A percentile compares a stretch with the other conserved stretches of the same genome.
Evolutionary conservation across 2,113 vertebrate species (phyloP).

Genomic region (Tragelaphus scriptus): DNA sequence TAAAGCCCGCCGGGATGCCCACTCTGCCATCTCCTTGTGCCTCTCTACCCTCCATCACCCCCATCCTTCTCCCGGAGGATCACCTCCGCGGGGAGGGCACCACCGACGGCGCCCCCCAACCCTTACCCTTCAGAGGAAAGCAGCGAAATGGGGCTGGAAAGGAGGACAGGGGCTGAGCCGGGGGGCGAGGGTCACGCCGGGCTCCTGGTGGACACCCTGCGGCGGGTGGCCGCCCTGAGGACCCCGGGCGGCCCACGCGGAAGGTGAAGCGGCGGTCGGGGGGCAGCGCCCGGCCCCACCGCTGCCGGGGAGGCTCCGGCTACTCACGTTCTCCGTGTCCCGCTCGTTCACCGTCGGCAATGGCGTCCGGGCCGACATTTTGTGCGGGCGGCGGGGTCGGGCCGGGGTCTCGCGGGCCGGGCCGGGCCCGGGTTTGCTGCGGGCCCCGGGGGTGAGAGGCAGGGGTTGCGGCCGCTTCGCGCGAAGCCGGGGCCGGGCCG

Average conservation of each 20-base stretch:
- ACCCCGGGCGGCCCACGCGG: background rate
- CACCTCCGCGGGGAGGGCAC: background rate
- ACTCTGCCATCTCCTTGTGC: background rate
- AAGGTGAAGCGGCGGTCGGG: background rate
- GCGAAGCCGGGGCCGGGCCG: slow-evolving; percentile 52
- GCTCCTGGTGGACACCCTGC: background rate
- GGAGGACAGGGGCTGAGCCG: background rate
- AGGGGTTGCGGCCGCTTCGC: background rate
- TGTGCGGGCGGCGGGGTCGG: slow-evolving; percentile 73
- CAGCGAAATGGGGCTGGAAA: background rate
- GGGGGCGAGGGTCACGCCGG: background rate
- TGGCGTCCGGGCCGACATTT: slow-evolving; percentile 95
- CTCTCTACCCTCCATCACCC: background rate
- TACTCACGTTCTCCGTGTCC: slow-evolving; percentile 92
- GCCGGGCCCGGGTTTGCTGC: background rate
- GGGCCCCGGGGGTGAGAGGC: slow-evolving; percentile 5
- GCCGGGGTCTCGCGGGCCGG: slow-evolving; percentile 51
- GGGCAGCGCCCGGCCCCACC: background rate
- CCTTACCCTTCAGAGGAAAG: background rate
- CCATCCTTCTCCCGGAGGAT: background rate
- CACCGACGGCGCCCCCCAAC: background rate
- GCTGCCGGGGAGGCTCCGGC: background rate
- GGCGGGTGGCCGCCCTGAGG: background rate
- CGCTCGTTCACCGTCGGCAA: slow-evolving; percentile 96
- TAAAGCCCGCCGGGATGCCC: background rate